These are phyloP conservation scores for Ammodytes dubius DNA, from an alignment of 2,113 vertebrate species.

Conservation along the genomic window DNA sequence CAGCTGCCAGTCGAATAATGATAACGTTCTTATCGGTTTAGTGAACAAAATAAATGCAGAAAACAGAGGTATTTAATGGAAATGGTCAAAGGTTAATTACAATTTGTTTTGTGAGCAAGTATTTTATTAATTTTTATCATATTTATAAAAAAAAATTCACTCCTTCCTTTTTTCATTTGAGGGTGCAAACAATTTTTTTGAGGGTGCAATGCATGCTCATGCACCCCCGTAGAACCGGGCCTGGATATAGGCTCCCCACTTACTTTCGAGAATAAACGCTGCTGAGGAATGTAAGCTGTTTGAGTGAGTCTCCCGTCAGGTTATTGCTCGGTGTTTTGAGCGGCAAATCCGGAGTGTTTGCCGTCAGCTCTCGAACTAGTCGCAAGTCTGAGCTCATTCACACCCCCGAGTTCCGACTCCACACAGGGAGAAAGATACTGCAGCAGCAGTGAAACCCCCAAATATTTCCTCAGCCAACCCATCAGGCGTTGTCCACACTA, in stretches of 20 bases:
- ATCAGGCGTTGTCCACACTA: constrained; percentile 64
- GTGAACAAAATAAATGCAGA: too few species aligned
- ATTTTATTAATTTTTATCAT: too few species aligned
- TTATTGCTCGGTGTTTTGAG: constrained; percentile 33
- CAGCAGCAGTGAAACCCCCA: constrained; percentile 64
- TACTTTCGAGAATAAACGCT: constrained; percentile 52
- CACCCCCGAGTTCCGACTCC: constrained; percentile 67
- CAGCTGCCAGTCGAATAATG: too few species aligned
- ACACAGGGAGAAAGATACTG: constrained; percentile 58
- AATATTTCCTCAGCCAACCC: constrained; percentile 63
- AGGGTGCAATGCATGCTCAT: too few species aligned
- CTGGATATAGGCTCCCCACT: not conserved
- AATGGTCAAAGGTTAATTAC: too few species aligned
- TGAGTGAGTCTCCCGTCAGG: constrained; percentile 27
- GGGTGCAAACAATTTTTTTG: too few species aligned
- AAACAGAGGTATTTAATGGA: too few species aligned
- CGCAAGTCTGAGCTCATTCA: constrained; percentile 72
- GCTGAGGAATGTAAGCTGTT: constrained; percentile 32
- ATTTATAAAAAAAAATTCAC: too few species aligned
- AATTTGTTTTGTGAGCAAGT: too few species aligned
- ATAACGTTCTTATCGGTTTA: too few species aligned
- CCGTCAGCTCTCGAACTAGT: constrained; percentile 65
- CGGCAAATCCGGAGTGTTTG: constrained; percentile 58
- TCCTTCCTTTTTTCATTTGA: too few species aligned
- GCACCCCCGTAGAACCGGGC: too few species aligned